These are phyloP conservation scores for Polyommatus icarus DNA, from an alignment of 2,888 invertebrate genomes.

Conservation along the genomic window DNA sequence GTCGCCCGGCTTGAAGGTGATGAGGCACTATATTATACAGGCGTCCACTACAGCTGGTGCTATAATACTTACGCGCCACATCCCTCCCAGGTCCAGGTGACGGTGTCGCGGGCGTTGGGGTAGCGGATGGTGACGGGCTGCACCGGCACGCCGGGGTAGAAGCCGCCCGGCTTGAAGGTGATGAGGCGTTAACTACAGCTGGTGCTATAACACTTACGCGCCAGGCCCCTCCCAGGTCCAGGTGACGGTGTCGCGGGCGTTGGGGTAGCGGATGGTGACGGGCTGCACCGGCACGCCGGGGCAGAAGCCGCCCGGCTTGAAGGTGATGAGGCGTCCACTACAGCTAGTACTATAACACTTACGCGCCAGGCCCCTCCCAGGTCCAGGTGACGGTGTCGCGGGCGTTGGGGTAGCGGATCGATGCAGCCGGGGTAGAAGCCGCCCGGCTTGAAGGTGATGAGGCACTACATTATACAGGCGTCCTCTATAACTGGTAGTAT, in stretches of 20 bases:
- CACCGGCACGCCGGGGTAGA: slow-evolving; percentile 96
- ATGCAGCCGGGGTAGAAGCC: slow-evolving; percentile 98
- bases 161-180: slow-evolving; percentile 95
- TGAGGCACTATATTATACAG: slow-evolving; percentile 83
- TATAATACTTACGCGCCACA: slow-evolving; percentile 91
- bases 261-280: slow-evolving; percentile 94
- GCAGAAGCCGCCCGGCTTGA: slow-evolving; percentile 96
- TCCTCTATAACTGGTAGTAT: background rate
- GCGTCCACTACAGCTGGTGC: background rate
- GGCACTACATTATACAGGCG: slow-evolving; percentile 78
- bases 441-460: slow-evolving; percentile 94
- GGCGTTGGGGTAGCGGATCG: slow-evolving; percentile 94
- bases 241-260: slow-evolving; percentile 92
- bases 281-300: slow-evolving; percentile 98
- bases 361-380: slow-evolving; percentile 97
- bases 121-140: slow-evolving; percentile 96
- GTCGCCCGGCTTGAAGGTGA: slow-evolving; percentile 86
- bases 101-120: slow-evolving; percentile 92
- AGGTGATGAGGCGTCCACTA: slow-evolving; percentile 86
- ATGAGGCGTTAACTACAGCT: slow-evolving; percentile 84
- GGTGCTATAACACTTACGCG: slow-evolving; percentile 83
- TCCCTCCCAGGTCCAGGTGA: slow-evolving; percentile 97
- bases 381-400: slow-evolving; percentile 95
- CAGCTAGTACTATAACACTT: slow-evolving; percentile 66
- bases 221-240: slow-evolving; percentile 98